Evolutionary conservation across 2,888 invertebrate species (phyloP).

Genomic region (Thera britannica): DNA sequence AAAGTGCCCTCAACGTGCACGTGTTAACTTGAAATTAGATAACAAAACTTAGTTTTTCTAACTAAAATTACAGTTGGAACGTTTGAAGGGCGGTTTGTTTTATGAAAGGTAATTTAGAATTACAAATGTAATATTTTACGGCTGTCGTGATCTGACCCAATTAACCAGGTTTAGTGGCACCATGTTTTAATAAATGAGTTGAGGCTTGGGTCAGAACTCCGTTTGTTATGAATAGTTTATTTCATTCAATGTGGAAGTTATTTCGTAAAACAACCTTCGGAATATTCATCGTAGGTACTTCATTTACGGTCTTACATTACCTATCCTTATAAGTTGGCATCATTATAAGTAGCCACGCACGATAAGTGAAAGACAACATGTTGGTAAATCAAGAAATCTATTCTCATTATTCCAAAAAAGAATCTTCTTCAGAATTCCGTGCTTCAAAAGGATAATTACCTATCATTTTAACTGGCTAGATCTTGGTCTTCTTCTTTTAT

Average conservation of each 20-base stretch:
- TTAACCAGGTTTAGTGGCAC: conserved; percentile 44
- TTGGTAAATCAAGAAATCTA: not conserved
- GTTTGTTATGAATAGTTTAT: conserved; percentile 28
- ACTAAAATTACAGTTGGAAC: conserved; percentile 41
- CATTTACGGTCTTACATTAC: not conserved
- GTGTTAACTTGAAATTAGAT: conserved; percentile 44
- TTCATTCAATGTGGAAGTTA: conserved; percentile 32
- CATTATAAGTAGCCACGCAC: not conserved
- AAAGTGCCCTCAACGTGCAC: conserved; percentile 38
- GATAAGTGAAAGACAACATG: not conserved
- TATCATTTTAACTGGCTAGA: too few relatives aligned
- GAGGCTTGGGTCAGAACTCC: conserved; percentile 31
- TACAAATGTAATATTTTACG: conserved; percentile 48
- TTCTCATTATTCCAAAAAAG: too few relatives aligned
- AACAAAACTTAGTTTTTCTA: conserved; percentile 41
- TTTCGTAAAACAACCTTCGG: conserved; percentile 15
- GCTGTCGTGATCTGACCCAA: conserved; percentile 42
- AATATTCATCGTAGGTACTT: not conserved
- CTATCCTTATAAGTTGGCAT: not conserved
- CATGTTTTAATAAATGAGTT: conserved; percentile 41
- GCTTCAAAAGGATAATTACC: too few relatives aligned
- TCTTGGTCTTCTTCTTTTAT: not conserved
- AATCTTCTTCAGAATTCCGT: too few relatives aligned
- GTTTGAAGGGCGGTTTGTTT: conserved; percentile 41
- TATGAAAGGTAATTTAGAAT: conserved; percentile 49